Evolutionary conservation across 2,113 vertebrate genomes (phyloP), one percentile per base, ranked within the genome.

Genomic region (Girardinichthys multiradiatus): DNA sequence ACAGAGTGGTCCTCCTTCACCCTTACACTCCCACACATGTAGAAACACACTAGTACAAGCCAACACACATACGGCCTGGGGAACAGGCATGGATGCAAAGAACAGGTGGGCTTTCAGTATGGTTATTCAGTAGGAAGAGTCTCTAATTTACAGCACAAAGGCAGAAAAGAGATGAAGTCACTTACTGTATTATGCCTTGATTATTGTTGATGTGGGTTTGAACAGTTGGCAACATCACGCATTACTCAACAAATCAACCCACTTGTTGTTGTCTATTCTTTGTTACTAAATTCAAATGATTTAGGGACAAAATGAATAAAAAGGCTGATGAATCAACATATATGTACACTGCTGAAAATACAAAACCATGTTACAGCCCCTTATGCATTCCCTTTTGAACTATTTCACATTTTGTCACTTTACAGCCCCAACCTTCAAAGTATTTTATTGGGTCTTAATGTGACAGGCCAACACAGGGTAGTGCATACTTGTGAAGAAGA

Each of bases 1-100:
- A 85, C 90, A 90, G 77, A 88, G 80, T 93, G 87, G 76, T 91
- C 85, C 76, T 86, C 85, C 87, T 86, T 92, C 87, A 90, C 90
- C 86, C 89, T 87, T 76, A 69, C 79, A 90, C 92, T 85, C 90
- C 87, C 86, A 92, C 89, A 72, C 83, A 76, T 72, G 68, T 15
- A 72, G 60, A 69, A 57, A 79, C 81, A 45, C 54, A 45, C 67
- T 62, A 63, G 72, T 62, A 45, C 42, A 45, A 14, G 15, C 15
- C 42, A 45, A 76, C 77, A 70, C 76, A 72, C 71, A 82, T 66
- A 83, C 30, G 85, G 90, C 74, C 69, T 57, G 76, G 77, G 77
- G 83, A 83, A 69, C 74, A 70, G 79, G 70, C 74, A 84, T 30
- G 28, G 74, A 81, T 24, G 69, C 30, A 27, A 73, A 80, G 84